Evolutionary conservation across 2,797 vertebrate species (phyloP), one percentile per base, ranked within the genome.

Genomic region (Ctenochaetus hawaiiensis): DNA sequence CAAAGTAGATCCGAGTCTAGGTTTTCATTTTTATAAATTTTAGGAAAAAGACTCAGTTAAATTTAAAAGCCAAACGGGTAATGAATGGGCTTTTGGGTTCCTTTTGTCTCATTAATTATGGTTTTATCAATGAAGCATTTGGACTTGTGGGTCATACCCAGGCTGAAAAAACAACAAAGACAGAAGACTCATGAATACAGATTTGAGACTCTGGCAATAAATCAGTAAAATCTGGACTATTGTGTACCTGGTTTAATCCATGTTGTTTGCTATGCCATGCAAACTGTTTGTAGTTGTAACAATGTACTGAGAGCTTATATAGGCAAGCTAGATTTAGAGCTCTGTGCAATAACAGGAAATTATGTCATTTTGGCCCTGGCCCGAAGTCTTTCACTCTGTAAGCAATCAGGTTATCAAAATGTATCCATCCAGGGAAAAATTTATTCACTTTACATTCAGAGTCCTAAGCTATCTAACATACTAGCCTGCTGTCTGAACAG

Each of bases 271-370:
- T 53, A 65, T 48, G 77, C 67, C 64, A 47, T 74, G 86, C 76
- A 76, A 70, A 77, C 53, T 67, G 49, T 80, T 67, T 84, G 79
- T 83, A 87, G 89, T 85, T 58, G 60, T 69, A 80, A 44, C 72
- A 63, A 20, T 63, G 65, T 60, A 54, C 51, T 59, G 67, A 82
- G 65, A 45, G 49, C 53, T 81, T 85, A 20, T 75, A 77, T 77
- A 78, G 8, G 7, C 65, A 56, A 34, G 82, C 88, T 76, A 41
- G 17, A 87, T 87, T 89, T 91, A 88, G 87, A 88, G 57, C 67
- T 17, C 53, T 75, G 54, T 87, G 88, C 93, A 91, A 90, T 84
- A 89, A 90, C 89, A 91, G 93, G 94, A 94, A 89, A 72, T 91
- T 17, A 92, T 89, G 75, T 93, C 87, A 91, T 26, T 6, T n/a